Evolutionary conservation across 1,140 invertebrate species (phyloP), one percentile per base, ranked within the genome.

Genomic region (Ips typographus): DNA sequence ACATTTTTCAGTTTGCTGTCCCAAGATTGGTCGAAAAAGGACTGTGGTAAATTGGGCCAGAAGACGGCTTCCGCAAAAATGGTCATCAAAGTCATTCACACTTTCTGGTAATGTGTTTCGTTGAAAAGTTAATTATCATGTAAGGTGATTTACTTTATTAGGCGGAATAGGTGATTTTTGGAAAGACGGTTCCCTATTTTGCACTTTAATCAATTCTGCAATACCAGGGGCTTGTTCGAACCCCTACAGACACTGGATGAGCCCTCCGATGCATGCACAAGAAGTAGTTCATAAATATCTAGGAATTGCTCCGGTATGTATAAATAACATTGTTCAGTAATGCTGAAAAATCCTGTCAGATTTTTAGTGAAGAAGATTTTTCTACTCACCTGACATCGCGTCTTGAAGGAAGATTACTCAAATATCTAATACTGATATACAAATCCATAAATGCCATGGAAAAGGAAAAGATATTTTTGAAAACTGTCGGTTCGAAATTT

Each of bases 171-270:
- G 43, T n/a, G 74, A 77, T 40, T 73, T 86, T 22, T 86, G 85
- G 85, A 76, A 78, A 2, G 84, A 86, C 70, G 85, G 85, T 37
- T 85, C 84, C 73, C 79, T 86, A 37, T 74, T 86, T 1, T 87
- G 85, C 71, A 84, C 83, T 3, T 79, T 85, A 7, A 77, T 87
- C 36, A 84, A 86, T 67, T 77, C 81, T 3, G 83, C 82, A 0
- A 75, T 86, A 2, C 85, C 85, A 4, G 85, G 84, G 40, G 83
- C 85, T 2, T 86, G 85, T 75, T 77, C 80, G 1, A 85, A 84
- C 8, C 84, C 85, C 1, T 74, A 79, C 51, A 79, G 81, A 5
- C 84, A 84, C 6, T 82, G 80, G 44, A 79, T 78, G 38, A 80
- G 84, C 40, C 82, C 83, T 2, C 74, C 86, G 7, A 76, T 80